Conservation (phyloP, 2,888 invertebrate species). For the Tetranychus piercei region DNA sequence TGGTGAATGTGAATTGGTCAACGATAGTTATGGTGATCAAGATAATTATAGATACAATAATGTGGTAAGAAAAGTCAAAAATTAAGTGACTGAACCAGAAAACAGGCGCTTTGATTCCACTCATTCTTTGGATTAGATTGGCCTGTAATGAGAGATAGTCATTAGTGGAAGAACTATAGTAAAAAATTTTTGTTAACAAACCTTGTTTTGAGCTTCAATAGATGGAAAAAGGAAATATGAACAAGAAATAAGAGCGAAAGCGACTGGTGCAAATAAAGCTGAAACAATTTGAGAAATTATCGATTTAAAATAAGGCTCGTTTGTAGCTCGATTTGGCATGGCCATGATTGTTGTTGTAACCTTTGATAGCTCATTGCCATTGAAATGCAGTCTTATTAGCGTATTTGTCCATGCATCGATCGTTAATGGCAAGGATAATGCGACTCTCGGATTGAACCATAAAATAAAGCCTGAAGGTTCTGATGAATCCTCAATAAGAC, state of each 20-base stretch:
- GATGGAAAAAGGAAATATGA: background rate
- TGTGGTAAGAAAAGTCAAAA: slow-evolving; percentile 1
- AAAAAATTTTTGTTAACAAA: background rate
- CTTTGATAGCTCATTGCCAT: background rate
- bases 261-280: background rate
- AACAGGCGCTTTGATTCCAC: background rate
- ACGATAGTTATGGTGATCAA: background rate
- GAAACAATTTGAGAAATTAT: background rate
- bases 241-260: background rate
- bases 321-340: background rate
- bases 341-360: background rate
- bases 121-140: background rate
- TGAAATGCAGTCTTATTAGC: background rate
- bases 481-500: background rate
- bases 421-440: background rate
- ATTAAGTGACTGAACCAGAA: background rate
- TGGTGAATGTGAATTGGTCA: background rate
- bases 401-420: background rate
- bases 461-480: background rate
- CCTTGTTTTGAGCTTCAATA: background rate
- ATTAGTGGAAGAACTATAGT: background rate
- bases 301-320: background rate
- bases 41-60: background rate
- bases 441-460: background rate
- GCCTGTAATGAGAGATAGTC: background rate